Conservation (phyloP, 2,888 invertebrate species). For the Stenichneumon culpator region DNA sequence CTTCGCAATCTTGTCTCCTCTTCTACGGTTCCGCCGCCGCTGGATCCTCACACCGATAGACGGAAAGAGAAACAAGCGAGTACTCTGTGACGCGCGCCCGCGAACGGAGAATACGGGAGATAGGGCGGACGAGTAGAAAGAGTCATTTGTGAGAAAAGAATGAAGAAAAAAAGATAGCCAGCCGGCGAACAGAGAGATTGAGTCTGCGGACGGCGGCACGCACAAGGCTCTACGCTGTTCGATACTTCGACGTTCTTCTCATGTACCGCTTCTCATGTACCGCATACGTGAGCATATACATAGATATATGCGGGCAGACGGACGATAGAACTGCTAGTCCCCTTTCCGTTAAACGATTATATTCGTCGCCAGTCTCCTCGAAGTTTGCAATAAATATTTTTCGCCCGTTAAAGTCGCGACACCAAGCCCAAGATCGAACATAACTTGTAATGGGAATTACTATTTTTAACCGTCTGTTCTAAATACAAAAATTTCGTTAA, state of each 20-base stretch:
- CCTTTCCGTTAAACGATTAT: not conserved
- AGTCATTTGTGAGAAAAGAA: slow-evolving; percentile 50
- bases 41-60: slow-evolving; percentile 34
- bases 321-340: slow-evolving; percentile 41
- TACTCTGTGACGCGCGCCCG: not conserved
- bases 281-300: slow-evolving; percentile 12
- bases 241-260: slow-evolving; percentile 62
- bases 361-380: not conserved
- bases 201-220: slow-evolving; percentile 33
- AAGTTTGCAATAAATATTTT: not conserved
- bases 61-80: slow-evolving; percentile 2
- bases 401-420: not conserved
- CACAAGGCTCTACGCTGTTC: slow-evolving; percentile 75
- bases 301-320: slow-evolving; percentile 56
- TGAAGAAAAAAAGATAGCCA: slow-evolving; percentile 29
- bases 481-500: not conserved
- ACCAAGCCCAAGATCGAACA: not conserved
- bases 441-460: not conserved
- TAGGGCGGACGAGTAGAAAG: slow-evolving; percentile 29
- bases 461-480: not conserved
- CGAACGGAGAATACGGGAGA: slow-evolving; percentile 38
- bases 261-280: slow-evolving; percentile 12
- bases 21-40: slow-evolving; percentile 27
- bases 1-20: slow-evolving; percentile 2
- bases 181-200: slow-evolving; percentile 48